phyloP scores from a whole-genome alignment of 2,797 vertebrate species.

The Bradypodion ventrale region DNA sequence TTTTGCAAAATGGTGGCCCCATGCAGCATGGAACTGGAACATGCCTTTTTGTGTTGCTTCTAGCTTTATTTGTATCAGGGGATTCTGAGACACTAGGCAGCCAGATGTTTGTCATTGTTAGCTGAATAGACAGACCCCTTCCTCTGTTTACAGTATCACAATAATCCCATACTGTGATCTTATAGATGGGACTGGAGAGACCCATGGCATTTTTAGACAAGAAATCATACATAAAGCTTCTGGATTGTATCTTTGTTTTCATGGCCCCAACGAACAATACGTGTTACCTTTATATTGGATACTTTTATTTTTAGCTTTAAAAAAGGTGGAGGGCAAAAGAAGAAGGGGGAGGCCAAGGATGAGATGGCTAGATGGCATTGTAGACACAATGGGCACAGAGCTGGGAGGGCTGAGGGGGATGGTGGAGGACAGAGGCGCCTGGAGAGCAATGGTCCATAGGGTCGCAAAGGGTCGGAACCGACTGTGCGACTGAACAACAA shows the following conservation, averaged over 20 bases:
- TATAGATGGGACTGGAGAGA: neutral
- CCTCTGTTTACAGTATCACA: slow-evolving; percentile 71
- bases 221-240: neutral
- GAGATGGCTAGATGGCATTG: too few relatives aligned
- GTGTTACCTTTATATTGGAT: neutral
- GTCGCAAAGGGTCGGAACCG: too few relatives aligned
- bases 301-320: neutral
- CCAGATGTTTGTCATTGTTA: slow-evolving; percentile 75
- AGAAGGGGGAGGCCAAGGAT: too few relatives aligned
- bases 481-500: too few relatives aligned
- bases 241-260: slow-evolving; percentile 2
- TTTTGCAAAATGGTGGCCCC: neutral
- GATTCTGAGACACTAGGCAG: slow-evolving; percentile 42
- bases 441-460: too few relatives aligned
- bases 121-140: slow-evolving; percentile 66
- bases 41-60: neutral
- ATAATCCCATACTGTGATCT: slow-evolving; percentile 41
- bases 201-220: slow-evolving; percentile 11
- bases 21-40: neutral
- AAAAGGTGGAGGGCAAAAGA: too few relatives aligned
- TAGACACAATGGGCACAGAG: too few relatives aligned
- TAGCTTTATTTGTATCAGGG: slow-evolving; percentile 51
- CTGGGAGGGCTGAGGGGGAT: too few relatives aligned
- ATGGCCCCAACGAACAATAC: neutral
- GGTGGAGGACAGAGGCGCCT: too few relatives aligned